Percentiles rank a stretch among this genome's conserved stretches.
These are phyloP conservation scores for Clarias gariepinus DNA, from an alignment of 2,113 vertebrate species.

Conservation along the genomic window DNA sequence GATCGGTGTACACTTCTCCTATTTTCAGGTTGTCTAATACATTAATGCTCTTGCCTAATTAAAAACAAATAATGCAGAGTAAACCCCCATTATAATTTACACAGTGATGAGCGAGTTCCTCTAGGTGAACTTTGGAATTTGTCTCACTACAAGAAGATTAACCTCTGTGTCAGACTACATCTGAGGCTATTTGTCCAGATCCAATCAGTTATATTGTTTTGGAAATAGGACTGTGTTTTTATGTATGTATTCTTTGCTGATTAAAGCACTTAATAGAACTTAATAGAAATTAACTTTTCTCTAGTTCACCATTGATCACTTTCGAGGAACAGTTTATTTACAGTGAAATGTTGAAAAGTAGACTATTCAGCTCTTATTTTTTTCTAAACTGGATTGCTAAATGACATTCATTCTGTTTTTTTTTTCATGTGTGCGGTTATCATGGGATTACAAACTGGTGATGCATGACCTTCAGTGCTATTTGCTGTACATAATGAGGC, in stretches of 20 bases:
- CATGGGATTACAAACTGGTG: slow-evolving; percentile 42
- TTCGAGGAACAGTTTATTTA: neutral
- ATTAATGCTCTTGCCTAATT: neutral
- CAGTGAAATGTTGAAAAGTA: neutral
- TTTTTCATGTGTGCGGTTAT: slow-evolving; percentile 2
- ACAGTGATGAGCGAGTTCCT: neutral
- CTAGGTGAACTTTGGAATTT: neutral
- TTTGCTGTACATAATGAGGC: slow-evolving; percentile 61
- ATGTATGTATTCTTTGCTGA: slow-evolving; percentile 11
- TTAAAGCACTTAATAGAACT: neutral
- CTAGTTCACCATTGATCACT: neutral
- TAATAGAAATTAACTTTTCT: neutral
- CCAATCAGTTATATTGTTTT: slow-evolving; percentile 4
- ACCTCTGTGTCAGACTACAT: neutral
- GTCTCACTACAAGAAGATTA: neutral
- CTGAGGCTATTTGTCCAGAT: neutral
- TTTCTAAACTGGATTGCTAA: neutral
- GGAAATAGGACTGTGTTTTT: slow-evolving; percentile 11
- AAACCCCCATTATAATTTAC: neutral
- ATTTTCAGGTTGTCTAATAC: neutral
- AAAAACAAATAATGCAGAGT: neutral
- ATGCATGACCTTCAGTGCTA: slow-evolving; percentile 53
- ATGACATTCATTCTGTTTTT: slow-evolving; percentile 34
- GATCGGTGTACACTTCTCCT: no score
- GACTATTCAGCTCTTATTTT: neutral